Percentiles rank a stretch among this genome's conserved stretches.
Conservation (phyloP, 53 echinoderm and acorn worm genomes). For the Glandiceps talaboti region DNA sequence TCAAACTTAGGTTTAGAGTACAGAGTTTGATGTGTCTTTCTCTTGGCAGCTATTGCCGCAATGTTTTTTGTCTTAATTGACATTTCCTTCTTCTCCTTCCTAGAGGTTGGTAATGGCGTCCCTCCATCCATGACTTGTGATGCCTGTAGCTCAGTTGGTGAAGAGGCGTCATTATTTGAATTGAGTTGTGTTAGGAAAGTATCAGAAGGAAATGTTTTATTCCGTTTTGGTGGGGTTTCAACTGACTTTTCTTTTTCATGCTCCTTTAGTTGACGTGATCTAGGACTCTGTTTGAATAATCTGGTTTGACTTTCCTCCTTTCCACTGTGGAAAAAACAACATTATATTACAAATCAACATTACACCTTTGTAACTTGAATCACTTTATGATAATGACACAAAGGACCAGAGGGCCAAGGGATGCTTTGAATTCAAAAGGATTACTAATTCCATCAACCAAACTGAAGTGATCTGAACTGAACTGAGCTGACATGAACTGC, state of each 20-base stretch:
- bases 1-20: constrained; percentile 15
- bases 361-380: too few relatives aligned
- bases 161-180: background rate
- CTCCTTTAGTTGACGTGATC: constrained; percentile 64
- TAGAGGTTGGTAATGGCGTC: background rate
- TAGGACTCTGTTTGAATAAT: constrained; percentile 83
- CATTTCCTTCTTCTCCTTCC: constrained; percentile 49
- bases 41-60: constrained; percentile 75
- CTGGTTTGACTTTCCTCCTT: constrained; percentile 30
- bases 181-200: background rate
- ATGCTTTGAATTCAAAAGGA: too few relatives aligned
- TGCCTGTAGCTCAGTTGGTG: background rate
- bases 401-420: too few relatives aligned
- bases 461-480: too few relatives aligned
- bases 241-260: constrained; percentile 7
- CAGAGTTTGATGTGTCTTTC: constrained; percentile 52
- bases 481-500: too few relatives aligned
- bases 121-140: background rate
- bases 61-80: constrained; percentile 75
- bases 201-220: background rate
- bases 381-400: too few relatives aligned
- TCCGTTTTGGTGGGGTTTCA: background rate
- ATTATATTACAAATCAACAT: too few relatives aligned
- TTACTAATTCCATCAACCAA: too few relatives aligned
- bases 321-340: too few relatives aligned